A percentile compares a stretch with the other conserved stretches of the same genome.
phyloP scores from a whole-genome alignment of 2,113 vertebrate genomes.

The Fregetta grallaria region DNA sequence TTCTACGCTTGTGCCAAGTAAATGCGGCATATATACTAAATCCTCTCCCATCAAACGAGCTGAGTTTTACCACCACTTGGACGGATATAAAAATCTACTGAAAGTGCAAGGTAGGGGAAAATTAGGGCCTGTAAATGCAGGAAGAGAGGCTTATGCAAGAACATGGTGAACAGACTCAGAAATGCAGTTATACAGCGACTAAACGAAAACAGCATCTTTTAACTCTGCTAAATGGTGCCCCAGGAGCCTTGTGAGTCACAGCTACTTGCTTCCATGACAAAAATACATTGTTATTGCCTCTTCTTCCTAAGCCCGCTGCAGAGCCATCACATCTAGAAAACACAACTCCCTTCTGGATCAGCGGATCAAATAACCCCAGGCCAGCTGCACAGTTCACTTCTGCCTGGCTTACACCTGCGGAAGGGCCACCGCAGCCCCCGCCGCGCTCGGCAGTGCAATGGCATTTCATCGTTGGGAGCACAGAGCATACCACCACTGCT shows the following conservation, averaged over 20 bases:
- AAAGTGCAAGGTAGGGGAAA: background rate
- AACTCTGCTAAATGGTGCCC: background rate
- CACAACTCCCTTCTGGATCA: background rate
- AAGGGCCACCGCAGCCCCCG: rapidly evolving
- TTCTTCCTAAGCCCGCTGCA: background rate
- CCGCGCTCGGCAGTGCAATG: too few relatives aligned
- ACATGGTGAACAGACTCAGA: background rate
- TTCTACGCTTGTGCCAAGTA: background rate
- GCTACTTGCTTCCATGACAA: background rate
- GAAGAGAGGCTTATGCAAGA: background rate
- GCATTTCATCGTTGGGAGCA: background rate
- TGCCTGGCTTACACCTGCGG: background rate
- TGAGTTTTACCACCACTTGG: background rate
- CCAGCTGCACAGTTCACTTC: background rate
- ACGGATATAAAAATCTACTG: background rate
- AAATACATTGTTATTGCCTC: background rate
- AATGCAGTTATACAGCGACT: background rate
- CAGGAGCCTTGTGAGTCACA: background rate
- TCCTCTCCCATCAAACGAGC: background rate
- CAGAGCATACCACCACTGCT: background rate
- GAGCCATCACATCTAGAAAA: background rate
- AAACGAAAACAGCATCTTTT: background rate
- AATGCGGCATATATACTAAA: background rate
- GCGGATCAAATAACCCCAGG: background rate
- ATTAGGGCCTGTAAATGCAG: background rate